Conservation (phyloP, 2,888 invertebrate genomes). For the Caenorhabditis afra region DNA sequence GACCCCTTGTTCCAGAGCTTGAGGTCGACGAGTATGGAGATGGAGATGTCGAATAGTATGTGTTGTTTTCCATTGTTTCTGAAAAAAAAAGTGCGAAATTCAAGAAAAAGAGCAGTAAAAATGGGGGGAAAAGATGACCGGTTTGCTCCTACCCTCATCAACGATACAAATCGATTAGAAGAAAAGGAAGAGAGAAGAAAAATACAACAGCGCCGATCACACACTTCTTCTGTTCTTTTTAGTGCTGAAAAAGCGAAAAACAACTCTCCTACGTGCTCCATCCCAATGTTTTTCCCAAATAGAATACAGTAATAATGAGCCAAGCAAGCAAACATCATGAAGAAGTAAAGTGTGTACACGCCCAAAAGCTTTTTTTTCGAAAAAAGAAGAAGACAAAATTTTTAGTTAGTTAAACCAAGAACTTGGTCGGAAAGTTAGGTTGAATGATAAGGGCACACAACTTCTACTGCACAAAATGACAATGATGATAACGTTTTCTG, state of each 20-base stretch:
- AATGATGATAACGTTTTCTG: too few relatives aligned
- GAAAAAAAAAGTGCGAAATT: too few relatives aligned
- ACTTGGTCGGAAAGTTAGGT: too few relatives aligned
- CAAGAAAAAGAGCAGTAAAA: too few relatives aligned
- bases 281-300: not conserved
- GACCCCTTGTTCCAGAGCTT: slow-evolving; percentile 38
- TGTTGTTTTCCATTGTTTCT: slow-evolving; percentile 25
- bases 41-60: slow-evolving; percentile 36
- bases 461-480: too few relatives aligned
- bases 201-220: not conserved
- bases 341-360: not conserved
- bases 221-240: slow-evolving; percentile 10
- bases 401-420: too few relatives aligned
- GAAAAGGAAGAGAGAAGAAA: not conserved
- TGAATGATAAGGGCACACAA: too few relatives aligned
- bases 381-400: not conserved
- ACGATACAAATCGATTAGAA: not conserved
- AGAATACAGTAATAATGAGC: slow-evolving; percentile 39
- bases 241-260: not conserved
- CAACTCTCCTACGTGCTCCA: too few relatives aligned
- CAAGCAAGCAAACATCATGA: slow-evolving; percentile 27
- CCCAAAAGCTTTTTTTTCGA: slow-evolving; percentile 7
- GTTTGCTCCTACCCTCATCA: not conserved
- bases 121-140: too few relatives aligned
- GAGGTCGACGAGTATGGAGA: slow-evolving; percentile 40